Evolutionary conservation across 2,797 vertebrate genomes (phyloP).

Genomic region (Rousettus madagascariensis): DNA sequence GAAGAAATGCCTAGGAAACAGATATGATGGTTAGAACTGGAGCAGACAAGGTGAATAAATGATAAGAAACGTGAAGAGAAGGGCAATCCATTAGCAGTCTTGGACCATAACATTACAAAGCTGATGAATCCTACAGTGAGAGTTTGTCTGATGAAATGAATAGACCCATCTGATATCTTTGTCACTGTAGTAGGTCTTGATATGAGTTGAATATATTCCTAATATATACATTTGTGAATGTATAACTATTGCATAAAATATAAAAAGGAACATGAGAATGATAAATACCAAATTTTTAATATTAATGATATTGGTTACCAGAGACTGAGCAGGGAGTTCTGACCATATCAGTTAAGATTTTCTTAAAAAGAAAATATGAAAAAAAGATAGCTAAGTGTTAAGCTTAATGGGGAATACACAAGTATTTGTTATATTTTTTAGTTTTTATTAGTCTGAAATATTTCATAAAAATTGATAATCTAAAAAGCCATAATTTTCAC

Average conservation of each 20-base stretch:
- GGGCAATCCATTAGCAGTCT: neutral
- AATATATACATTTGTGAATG: neutral
- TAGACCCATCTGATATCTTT: neutral
- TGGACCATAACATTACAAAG: neutral
- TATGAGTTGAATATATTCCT: neutral
- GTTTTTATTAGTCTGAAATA: conserved; percentile 22
- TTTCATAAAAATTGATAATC: neutral
- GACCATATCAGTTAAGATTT: neutral
- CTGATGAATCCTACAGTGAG: neutral
- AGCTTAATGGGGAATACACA: neutral
- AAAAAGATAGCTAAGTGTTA: neutral
- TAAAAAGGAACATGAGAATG: neutral
- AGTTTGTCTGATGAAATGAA: neutral
- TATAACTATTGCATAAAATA: neutral
- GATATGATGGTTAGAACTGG: neutral
- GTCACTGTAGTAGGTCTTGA: neutral
- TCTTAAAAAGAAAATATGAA: neutral
- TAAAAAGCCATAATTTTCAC: neutral
- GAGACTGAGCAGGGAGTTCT: neutral
- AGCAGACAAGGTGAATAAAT: neutral
- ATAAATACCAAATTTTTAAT: neutral
- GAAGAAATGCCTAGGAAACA: neutral
- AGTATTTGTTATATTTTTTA: neutral
- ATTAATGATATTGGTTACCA: neutral
- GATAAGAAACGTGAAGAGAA: neutral